phyloP scores from a whole-genome alignment of 2,888 invertebrate species.

The Cephus runcator region DNA sequence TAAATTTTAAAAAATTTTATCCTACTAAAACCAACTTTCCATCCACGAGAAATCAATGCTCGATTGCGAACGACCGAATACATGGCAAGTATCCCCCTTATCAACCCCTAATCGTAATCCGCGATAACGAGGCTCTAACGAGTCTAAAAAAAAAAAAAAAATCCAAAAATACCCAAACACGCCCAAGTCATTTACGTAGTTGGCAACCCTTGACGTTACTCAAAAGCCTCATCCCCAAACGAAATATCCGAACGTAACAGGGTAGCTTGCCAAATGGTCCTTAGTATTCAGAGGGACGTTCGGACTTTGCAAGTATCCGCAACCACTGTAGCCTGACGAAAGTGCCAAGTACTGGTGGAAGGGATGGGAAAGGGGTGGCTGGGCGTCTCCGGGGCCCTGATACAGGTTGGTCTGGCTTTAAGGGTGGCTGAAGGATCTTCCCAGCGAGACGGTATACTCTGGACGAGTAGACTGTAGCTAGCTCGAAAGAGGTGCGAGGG shows the following conservation, averaged over 20 bases:
- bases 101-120: background rate
- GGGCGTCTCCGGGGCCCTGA: background rate
- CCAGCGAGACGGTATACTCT: background rate
- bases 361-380: background rate
- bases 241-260: slow-evolving; percentile 12
- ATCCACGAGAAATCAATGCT: background rate
- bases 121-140: background rate
- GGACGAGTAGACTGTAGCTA: background rate
- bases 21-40: too few relatives aligned
- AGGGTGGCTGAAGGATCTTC: background rate
- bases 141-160: background rate
- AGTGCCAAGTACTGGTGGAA: slow-evolving; percentile 51
- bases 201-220: background rate
- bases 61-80: background rate
- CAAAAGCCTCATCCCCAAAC: background rate
- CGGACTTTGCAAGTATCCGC: slow-evolving; percentile 52
- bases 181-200: background rate
- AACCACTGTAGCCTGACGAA: slow-evolving; percentile 49
- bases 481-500: background rate
- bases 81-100: background rate
- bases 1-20: too few relatives aligned
- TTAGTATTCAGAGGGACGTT: slow-evolving; percentile 54
- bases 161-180: background rate
- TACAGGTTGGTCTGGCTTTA: background rate
- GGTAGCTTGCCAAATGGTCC: slow-evolving; percentile 55